phyloP scores from a whole-genome alignment of 2,888 invertebrate species.

The Drosophila diplacantha region DNA sequence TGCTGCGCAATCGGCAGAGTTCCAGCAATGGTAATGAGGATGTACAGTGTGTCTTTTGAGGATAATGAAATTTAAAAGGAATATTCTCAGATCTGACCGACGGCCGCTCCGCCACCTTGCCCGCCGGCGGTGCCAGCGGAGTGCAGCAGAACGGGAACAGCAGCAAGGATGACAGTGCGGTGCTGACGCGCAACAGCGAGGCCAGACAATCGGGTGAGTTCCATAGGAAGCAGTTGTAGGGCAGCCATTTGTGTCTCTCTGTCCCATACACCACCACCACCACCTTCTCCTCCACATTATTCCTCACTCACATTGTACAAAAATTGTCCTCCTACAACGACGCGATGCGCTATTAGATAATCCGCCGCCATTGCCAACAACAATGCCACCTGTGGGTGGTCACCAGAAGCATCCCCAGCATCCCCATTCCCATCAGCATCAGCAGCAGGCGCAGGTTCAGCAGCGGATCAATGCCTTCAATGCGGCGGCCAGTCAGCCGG shows the following conservation, averaged over 20 bases:
- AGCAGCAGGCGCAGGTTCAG: slow-evolving; percentile 68
- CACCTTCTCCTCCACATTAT: slow-evolving; percentile 10
- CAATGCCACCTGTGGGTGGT: slow-evolving; percentile 77
- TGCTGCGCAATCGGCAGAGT: slow-evolving; percentile 72
- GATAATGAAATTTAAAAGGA: not conserved
- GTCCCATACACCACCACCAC: slow-evolving; percentile 29
- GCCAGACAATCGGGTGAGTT: slow-evolving; percentile 74
- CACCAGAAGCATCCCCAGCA: slow-evolving; percentile 42
- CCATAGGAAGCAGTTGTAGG: not conserved
- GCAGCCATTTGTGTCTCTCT: slow-evolving; percentile 23
- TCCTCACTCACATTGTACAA: slow-evolving; percentile 42
- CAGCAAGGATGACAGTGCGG: slow-evolving; percentile 70
- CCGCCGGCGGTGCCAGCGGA: slow-evolving; percentile 65
- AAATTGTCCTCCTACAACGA: slow-evolving; percentile 48
- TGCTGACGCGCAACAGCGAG: slow-evolving; percentile 75
- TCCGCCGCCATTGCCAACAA: slow-evolving; percentile 78
- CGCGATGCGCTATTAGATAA: slow-evolving; percentile 67
- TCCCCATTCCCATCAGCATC: slow-evolving; percentile 49
- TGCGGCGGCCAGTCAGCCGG: slow-evolving; percentile 66
- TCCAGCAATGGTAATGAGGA: slow-evolving; percentile 68
- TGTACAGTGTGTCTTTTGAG: not conserved
- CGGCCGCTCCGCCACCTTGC: slow-evolving; percentile 72
- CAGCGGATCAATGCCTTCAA: slow-evolving; percentile 74
- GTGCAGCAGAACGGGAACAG: slow-evolving; percentile 72
- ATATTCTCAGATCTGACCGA: slow-evolving; percentile 65